phyloP scores from a whole-genome alignment of 2,797 vertebrate species.

The Pteropus rufus region DNA sequence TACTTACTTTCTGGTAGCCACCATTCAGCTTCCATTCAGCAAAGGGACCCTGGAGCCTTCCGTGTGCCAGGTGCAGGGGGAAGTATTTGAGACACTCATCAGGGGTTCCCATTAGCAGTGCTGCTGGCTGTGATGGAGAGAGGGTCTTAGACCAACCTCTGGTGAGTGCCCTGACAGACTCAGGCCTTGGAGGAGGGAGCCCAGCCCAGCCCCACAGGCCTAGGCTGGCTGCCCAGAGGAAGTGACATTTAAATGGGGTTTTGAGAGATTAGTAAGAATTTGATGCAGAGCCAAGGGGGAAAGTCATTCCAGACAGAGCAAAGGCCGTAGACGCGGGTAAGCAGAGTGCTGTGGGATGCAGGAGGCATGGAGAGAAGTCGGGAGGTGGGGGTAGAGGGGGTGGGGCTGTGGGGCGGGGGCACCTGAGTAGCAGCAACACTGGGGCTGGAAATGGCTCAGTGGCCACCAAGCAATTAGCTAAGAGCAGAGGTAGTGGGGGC shows the following conservation, averaged over 20 bases:
- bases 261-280: background rate
- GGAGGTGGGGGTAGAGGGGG: no score
- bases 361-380: background rate
- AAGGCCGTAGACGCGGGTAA: background rate
- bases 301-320: background rate
- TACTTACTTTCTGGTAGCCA: background rate
- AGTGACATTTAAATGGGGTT: background rate
- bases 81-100: background rate
- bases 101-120: background rate
- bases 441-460: background rate
- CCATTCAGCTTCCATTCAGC: background rate
- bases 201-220: background rate
- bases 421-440: background rate
- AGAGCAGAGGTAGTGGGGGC: background rate
- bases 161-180: background rate
- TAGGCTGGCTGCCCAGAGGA: background rate
- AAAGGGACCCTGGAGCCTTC: background rate
- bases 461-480: no score
- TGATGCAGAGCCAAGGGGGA: background rate
- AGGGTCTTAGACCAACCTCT: background rate
- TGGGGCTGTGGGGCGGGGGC: background rate
- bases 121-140: background rate
- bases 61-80: background rate
- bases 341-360: fast-evolving
- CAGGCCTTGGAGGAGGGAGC: background rate